Percentiles rank a stretch among this genome's conserved stretches.
Evolutionary conservation across 53 echinoderm and acorn worm species (phyloP).

Genomic region (Temnopleurus reevesii): DNA sequence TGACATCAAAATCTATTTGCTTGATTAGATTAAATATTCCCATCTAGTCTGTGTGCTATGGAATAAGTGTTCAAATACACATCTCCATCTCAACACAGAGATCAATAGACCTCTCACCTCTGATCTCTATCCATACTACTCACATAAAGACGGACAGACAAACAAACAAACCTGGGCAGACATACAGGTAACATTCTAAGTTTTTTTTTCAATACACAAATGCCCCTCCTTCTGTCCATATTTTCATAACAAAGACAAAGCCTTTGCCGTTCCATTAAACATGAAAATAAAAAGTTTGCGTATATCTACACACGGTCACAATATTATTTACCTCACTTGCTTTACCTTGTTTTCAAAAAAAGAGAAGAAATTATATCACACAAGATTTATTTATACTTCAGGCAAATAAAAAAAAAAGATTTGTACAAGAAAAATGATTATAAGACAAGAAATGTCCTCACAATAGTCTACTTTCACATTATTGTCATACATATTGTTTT

Average conservation of each 20-base stretch:
- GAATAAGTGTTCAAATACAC: constrained; percentile 37
- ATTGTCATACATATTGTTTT: constrained; percentile 45
- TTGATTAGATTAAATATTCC: neutral
- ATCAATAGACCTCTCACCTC: neutral
- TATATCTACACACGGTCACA: constrained; percentile 61
- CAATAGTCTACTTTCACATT: constrained; percentile 43
- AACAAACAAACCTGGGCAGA: constrained; percentile 15
- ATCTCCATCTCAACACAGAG: neutral
- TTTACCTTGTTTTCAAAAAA: constrained; percentile 45
- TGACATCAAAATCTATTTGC: constrained; percentile 31
- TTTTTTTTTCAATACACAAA: constrained; percentile 21
- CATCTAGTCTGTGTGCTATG: neutral
- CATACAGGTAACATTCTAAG: neutral
- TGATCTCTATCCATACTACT: constrained; percentile 5
- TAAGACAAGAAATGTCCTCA: constrained; percentile 36
- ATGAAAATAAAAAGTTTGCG: constrained; percentile 61
- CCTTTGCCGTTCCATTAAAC: constrained; percentile 17
- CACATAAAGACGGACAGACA: constrained; percentile 39
- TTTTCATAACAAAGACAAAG: neutral
- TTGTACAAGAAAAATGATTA: constrained; percentile 56
- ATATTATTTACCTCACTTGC: constrained; percentile 46
- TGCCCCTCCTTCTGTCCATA: neutral
- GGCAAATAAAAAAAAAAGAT: constrained; percentile 58
- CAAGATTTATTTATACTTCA: constrained; percentile 56
- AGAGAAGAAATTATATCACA: constrained; percentile 59